Base-by-base conservation (phyloP, 37 sponge, comb jelly and placozoan genomes). In the Theonella swinhoei region DNA sequence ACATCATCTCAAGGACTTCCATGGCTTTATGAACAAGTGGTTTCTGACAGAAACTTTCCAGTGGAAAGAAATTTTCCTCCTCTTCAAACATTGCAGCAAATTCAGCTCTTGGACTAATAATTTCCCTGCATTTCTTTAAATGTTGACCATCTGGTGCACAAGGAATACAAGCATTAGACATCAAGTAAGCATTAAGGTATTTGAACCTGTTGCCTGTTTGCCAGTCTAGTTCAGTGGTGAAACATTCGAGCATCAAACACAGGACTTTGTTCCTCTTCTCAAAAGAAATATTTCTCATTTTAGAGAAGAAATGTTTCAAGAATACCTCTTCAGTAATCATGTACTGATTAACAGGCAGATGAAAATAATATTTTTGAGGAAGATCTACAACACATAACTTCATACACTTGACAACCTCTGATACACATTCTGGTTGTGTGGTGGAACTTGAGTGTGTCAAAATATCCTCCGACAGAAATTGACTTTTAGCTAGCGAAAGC, bases 41-140 rank as follows among this genome's bases (percentile, higher is more conserved):
- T 42, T 82, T 33, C 0, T 72, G 30, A 38, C 37, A 40, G 28
- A 79, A 85, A n/a, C 30, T 33, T 23, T 79, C 23, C 0, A 75
- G 17, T 20, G 93, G 93, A 78, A 92, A 92, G n/a, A 62, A 30
- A 0, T 64, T 74, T 32, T 92, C 93, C 28, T 88, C 82, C 0
- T 14, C 35, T 40, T 74, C 69, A 75, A 70, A 92, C 3, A 92
- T 59, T 9, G 0, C 26, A 70, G 85, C 77, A 28, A 71, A 37
- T 0, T 32, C 11, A 26, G 78, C 65, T 25, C 67, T 74, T 28
- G 85, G 93, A 34, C 75, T 70, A 62, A 92, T 36, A 1, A 92
- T 37, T 24, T 74, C 70, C 40, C 40, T 8, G 4, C 84, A 74
- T 63, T 24, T 77, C 23, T 35, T 59, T 3, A 91, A 65, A 0